Evolutionary conservation across 2,888 invertebrate species (phyloP).

Genomic region (Eilema sororculum): DNA sequence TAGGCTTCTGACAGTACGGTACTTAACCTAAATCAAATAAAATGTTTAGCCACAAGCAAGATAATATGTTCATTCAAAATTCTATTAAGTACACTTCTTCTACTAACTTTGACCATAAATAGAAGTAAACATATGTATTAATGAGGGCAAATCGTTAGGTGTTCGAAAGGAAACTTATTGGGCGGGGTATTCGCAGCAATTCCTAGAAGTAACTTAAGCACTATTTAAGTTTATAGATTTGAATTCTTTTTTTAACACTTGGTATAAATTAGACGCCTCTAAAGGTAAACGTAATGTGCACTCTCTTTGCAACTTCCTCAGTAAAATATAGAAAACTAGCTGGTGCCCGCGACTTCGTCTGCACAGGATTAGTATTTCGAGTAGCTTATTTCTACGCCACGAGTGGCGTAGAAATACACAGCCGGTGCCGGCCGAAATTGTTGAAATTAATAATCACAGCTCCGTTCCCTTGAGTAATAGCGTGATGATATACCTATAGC

Average conservation of each 20-base stretch:
- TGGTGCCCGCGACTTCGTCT: too few relatives aligned
- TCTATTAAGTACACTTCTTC: slow-evolving; percentile 34
- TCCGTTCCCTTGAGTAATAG: too few relatives aligned
- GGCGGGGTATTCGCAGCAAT: slow-evolving; percentile 35
- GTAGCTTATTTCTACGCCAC: too few relatives aligned
- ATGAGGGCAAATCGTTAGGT: slow-evolving; percentile 48
- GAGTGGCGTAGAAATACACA: too few relatives aligned
- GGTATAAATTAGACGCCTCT: background rate
- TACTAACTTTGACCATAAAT: slow-evolving; percentile 40
- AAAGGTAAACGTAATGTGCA: background rate
- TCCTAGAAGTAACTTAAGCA: slow-evolving; percentile 16
- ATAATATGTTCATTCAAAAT: slow-evolving; percentile 35
- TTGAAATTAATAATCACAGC: too few relatives aligned
- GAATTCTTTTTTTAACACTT: slow-evolving; percentile 9
- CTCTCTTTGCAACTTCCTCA: too few relatives aligned
- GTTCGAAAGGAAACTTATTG: slow-evolving; percentile 37
- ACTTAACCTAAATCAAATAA: background rate
- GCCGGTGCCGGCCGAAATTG: too few relatives aligned
- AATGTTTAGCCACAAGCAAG: slow-evolving; percentile 21
- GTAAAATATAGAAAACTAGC: too few relatives aligned
- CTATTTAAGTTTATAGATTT: slow-evolving; percentile 18
- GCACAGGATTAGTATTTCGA: too few relatives aligned
- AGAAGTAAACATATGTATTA: slow-evolving; percentile 31
- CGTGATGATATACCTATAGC: too few relatives aligned
- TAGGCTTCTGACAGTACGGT: too few relatives aligned